phyloP scores from a whole-genome alignment of 2,888 invertebrate species.

The Cylloceria caligata region DNA sequence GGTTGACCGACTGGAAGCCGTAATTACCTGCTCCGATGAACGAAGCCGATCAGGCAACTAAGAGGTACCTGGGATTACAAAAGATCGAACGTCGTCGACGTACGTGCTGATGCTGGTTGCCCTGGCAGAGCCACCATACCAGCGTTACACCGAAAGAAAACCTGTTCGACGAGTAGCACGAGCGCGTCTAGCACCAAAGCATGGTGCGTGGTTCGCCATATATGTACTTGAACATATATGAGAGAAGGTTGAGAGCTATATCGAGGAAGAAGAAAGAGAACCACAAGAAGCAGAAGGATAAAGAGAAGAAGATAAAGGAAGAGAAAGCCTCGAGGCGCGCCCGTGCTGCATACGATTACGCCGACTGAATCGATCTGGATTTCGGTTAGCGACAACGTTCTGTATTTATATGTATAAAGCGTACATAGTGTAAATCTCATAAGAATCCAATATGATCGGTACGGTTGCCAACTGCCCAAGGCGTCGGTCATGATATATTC shows the following conservation, averaged over 20 bases:
- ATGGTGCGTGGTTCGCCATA: neutral
- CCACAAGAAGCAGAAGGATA: constrained; percentile 24
- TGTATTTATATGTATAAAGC: constrained; percentile 57
- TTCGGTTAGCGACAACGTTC: constrained; percentile 69
- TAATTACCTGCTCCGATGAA: constrained; percentile 65
- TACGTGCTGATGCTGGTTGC: constrained; percentile 40
- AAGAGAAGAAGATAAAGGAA: constrained; percentile 32
- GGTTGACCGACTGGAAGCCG: constrained; percentile 52
- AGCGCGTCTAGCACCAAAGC: neutral
- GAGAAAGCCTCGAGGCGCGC: constrained; percentile 69
- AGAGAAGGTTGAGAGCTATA: constrained; percentile 23
- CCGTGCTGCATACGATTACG: constrained; percentile 73
- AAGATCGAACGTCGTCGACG: constrained; percentile 47
- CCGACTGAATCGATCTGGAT: constrained; percentile 68
- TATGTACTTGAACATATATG: neutral
- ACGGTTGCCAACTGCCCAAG: constrained; percentile 16
- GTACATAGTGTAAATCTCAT: constrained; percentile 61
- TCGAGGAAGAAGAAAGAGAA: constrained; percentile 22
- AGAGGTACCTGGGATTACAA: constrained; percentile 34
- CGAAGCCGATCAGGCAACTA: constrained; percentile 51
- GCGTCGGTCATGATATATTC: constrained; percentile 54
- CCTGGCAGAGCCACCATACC: constrained; percentile 43
- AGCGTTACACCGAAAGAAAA: constrained; percentile 62
- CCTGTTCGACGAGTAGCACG: constrained; percentile 62
- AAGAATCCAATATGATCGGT: constrained; percentile 22